Base-by-base conservation (phyloP, 2,888 invertebrate species). In the Eupithecia pulchellata region DNA sequence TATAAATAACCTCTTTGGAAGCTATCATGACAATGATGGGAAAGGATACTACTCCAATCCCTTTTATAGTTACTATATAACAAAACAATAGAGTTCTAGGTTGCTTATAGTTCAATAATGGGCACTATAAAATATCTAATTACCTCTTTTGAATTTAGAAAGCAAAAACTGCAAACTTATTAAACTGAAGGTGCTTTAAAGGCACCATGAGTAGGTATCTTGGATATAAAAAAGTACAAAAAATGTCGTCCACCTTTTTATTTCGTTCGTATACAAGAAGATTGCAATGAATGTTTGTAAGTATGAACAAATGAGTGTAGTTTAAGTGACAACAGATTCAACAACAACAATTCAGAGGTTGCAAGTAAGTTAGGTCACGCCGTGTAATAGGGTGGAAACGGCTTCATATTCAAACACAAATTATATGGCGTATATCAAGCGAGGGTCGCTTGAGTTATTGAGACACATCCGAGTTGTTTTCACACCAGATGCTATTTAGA, bases 401-500 rank as follows among this genome's bases (percentile, higher is more conserved):
- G 29, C 32, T 58, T 47, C 42, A 57, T 29, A 57, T 29, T 29
- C 57, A 27, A 20, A 64, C n/a, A 39, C 27, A 32, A 69, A 32
- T 64, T 36, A 34, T 36, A 34, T 47, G n/a, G 17, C n/a, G 27
- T 60, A n/a, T 63, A 36, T 36, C 52, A 39, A 64, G 36, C 32
- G 27, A 68, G 72, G 72, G 69, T 42, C 55, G n/a, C 55, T 32
- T 88, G 84, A 89, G 83, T 89, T 89, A 89, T 89, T 86, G 85
- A 86, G 88, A 86, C 79, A 81, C 83, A 75, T 77, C 81, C 81
- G 82, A 78, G 78, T 81, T 84, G 84, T 86, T 85, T 82, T 86
- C 84, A 86, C 87, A 84, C 84, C 89, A 89, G 87, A 87, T 89
- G 91, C 85, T 86, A 65, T 72, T 70, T 71, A 66, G 73, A 71